Evolutionary conservation across 2,797 vertebrate species (phyloP).

Genomic region (Spea hammondii): DNA sequence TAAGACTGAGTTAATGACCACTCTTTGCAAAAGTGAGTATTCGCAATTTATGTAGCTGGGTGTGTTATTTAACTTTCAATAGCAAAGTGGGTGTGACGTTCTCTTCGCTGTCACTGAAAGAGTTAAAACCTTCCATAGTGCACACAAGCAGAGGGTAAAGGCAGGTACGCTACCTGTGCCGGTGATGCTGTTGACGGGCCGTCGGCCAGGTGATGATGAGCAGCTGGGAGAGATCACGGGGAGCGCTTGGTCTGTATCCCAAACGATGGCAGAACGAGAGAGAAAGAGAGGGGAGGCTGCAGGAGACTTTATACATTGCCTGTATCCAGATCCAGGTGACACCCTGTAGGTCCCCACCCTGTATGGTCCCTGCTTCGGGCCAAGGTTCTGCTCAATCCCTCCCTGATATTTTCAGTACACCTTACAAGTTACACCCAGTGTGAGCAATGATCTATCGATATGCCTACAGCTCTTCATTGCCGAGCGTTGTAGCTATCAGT

Average conservation of each 20-base stretch:
- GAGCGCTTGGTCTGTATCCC: not conserved
- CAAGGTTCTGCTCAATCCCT: not conserved
- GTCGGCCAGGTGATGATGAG: not conserved
- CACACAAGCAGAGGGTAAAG: too few relatives aligned
- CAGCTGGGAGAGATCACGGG: not conserved
- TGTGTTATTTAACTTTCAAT: too few relatives aligned
- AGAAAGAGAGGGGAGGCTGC: not conserved
- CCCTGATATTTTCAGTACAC: constrained; percentile 8
- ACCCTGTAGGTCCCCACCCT: constrained; percentile 12
- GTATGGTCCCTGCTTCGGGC: not conserved
- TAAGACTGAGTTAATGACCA: too few relatives aligned
- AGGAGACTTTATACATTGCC: constrained; percentile 8
- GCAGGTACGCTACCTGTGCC: constrained; percentile 4
- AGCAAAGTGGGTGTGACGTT: too few relatives aligned
- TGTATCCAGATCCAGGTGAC: not conserved
- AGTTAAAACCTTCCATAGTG: too few relatives aligned
- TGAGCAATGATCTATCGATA: constrained; percentile 13
- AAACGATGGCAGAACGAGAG: not conserved
- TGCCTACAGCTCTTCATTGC: not conserved
- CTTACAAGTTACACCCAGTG: not conserved
- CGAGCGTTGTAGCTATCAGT: not conserved
- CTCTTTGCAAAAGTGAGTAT: too few relatives aligned
- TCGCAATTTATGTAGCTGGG: too few relatives aligned
- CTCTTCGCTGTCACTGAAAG: too few relatives aligned
- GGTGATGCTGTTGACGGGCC: not conserved